Base-by-base conservation (phyloP, 2,797 vertebrate species). In the Pelobates cultripes region DNA sequence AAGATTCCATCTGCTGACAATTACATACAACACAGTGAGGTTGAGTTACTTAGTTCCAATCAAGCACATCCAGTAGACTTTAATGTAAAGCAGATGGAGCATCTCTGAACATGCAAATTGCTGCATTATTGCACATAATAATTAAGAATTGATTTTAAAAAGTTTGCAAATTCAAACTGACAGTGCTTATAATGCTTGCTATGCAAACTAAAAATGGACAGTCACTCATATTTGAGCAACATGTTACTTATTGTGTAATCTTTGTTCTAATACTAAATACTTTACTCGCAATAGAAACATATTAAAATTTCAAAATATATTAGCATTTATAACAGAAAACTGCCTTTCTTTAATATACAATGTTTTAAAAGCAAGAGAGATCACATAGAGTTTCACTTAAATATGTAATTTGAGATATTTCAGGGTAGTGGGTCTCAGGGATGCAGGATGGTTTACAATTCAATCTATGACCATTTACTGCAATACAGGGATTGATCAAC, bases 11-110 rank as follows among this genome's bases (percentile, higher is more conserved):
- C 91, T 93, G 90, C 85, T 86, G 73, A 70, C 82, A 90, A 85
- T 89, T 94, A 91, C 72, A 40, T 91, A 88, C 78, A 79, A 63
- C 42, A 0, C 55, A 85, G 57, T 61, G 86, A 76, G 79, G 83
- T 84, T 84, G 82, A 85, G 81, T 86, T 84, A 70, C 84, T 64
- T 28, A 17, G 61, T 89, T 81, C 82, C 87, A 90, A 68, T 90
- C 90, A 87, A 89, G 85, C 85, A 85, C 87, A 86, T 89, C 89
- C 90, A 86, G 87, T 84, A 85, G 85, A 74, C 71, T 64, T 79
- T 89, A 87, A 93, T 85, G 84, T 75, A 89, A 86, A 91, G 76
- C 91, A 94, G 89, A 91, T 89, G 91, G 85, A 71, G 78, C 17
- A 5, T 88, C 87, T 86, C 83, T 88, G 78, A 82, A 84, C 86